These are phyloP conservation scores for Rugalucina vietnamica DNA, from an alignment of 2,888 invertebrate species.

Conservation along the genomic window DNA sequence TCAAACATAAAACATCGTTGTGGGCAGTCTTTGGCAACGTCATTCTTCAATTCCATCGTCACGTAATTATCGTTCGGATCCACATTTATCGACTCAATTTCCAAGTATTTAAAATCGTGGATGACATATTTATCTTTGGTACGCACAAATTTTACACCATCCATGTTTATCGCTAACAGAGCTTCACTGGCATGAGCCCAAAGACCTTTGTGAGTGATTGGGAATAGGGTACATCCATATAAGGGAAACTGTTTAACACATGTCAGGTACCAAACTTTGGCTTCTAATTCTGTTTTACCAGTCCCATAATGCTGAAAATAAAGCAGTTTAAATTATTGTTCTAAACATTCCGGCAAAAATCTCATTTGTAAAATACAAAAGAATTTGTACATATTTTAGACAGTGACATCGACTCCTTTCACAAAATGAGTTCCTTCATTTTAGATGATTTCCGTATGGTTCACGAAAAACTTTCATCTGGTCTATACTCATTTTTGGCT, in stretches of 20 bases:
- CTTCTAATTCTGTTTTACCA: conserved; percentile 95
- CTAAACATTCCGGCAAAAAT: too few relatives aligned
- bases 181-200: conserved; percentile 92
- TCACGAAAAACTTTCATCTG: too few relatives aligned
- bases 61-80: conserved; percentile 97
- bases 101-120: conserved; percentile 94
- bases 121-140: conserved; percentile 96
- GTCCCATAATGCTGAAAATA: conserved; percentile 89
- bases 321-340: too few relatives aligned
- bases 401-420: too few relatives aligned
- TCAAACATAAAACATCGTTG: conserved; percentile 91
- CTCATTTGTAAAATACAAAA: too few relatives aligned
- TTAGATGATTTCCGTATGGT: too few relatives aligned
- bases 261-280: conserved; percentile 96
- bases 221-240: conserved; percentile 94
- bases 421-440: too few relatives aligned
- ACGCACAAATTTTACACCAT: conserved; percentile 95
- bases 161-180: conserved; percentile 94
- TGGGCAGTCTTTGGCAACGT: conserved; percentile 67
- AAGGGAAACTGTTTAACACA: conserved; percentile 98
- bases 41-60: conserved; percentile 94
- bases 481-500: too few relatives aligned
- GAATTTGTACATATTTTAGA: too few relatives aligned
- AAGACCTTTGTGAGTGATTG: conserved; percentile 96
- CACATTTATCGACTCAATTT: conserved; percentile 95